A percentile compares a stretch with the other conserved stretches of the same genome.
Conservation (phyloP, 2,888 invertebrate species). For the Drosophila helvetica region DNA sequence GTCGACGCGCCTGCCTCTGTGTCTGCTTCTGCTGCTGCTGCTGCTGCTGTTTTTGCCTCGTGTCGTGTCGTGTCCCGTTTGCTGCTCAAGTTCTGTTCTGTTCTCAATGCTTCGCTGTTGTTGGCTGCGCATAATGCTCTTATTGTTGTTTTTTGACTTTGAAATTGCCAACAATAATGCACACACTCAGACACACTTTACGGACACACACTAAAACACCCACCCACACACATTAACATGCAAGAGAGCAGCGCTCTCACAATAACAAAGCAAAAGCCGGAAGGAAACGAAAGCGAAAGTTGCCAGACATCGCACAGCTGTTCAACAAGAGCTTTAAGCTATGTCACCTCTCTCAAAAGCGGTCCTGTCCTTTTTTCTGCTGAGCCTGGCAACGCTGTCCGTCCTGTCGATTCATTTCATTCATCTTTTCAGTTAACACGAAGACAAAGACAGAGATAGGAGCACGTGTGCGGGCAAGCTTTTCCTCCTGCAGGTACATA, state of each 20-base stretch:
- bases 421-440: constrained; percentile 49
- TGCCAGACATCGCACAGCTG: constrained; percentile 54
- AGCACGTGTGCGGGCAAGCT: constrained; percentile 10
- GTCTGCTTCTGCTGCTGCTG: constrained; percentile 28
- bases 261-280: constrained; percentile 70
- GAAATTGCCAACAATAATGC: constrained; percentile 74
- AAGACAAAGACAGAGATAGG: constrained; percentile 6
- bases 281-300: constrained; percentile 71
- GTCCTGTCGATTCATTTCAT: constrained; percentile 62
- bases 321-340: constrained; percentile 13
- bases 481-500: background rate
- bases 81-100: constrained; percentile 53
- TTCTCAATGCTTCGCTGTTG: constrained; percentile 49
- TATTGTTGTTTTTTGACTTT: constrained; percentile 76
- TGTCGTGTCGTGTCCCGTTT: constrained; percentile 59
- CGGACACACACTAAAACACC: constrained; percentile 28
- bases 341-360: background rate
- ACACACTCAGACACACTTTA: constrained; percentile 30
- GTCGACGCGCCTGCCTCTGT: constrained; percentile 40
- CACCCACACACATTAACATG: constrained; percentile 5
- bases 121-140: constrained; percentile 42
- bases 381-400: constrained; percentile 55
- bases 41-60: constrained; percentile 5
- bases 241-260: constrained; percentile 30
- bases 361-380: constrained; percentile 2